phyloP scores from a whole-genome alignment of 2,113 vertebrate species.

The Colius striatus region DNA sequence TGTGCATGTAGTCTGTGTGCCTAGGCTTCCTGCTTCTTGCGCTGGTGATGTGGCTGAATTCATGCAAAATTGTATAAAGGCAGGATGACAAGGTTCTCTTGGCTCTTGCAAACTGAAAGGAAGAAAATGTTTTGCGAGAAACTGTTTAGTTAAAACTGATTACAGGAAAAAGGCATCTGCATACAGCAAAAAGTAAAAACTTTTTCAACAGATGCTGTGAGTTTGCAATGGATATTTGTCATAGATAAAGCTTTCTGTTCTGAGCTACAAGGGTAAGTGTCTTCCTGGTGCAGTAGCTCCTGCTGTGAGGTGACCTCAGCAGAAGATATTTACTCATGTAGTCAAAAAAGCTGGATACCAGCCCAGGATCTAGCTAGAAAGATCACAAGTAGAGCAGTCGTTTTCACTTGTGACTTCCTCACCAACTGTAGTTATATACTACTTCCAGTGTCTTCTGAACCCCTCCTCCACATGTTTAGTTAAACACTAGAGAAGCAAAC shows the following conservation, averaged over 20 bases:
- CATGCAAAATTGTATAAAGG: neutral
- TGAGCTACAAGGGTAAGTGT: neutral
- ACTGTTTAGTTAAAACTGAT: neutral
- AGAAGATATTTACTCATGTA: neutral
- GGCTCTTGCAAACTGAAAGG: neutral
- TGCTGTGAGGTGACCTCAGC: neutral
- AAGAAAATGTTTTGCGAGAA: neutral
- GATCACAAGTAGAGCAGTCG: neutral
- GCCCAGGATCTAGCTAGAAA: neutral
- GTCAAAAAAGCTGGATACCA: neutral
- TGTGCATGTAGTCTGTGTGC: neutral
- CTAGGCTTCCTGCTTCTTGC: neutral
- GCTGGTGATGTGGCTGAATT: neutral
- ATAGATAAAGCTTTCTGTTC: neutral
- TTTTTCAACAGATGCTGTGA: neutral
- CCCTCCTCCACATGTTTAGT: neutral
- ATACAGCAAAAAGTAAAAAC: neutral
- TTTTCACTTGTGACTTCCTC: neutral
- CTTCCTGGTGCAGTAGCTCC: neutral
- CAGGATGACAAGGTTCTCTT: neutral
- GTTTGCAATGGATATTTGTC: neutral
- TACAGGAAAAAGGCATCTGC: neutral
- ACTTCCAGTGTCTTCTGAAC: neutral
- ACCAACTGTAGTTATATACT: neutral
- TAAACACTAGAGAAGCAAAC: neutral